Percentiles rank a stretch among this genome's conserved stretches.
Evolutionary conservation across 2,113 vertebrate species (phyloP).

Genomic region (Vanacampus margaritifer): DNA sequence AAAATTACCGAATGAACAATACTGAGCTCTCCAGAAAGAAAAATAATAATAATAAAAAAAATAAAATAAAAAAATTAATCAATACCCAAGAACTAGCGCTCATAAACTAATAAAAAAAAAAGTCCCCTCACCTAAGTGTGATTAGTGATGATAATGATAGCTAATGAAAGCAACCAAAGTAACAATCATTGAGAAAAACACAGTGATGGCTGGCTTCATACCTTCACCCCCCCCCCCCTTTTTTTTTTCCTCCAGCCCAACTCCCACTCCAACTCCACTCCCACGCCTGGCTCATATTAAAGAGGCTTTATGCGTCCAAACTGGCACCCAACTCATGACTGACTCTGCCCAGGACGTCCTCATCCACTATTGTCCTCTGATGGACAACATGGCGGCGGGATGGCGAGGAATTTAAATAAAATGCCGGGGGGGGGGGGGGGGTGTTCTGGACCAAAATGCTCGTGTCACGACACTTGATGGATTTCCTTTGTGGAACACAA

Average conservation of each 20-base stretch:
- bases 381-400: conserved; percentile 26
- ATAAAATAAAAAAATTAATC: no score
- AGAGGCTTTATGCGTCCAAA: conserved; percentile 58
- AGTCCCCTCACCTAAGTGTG: no score
- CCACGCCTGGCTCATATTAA: conserved; percentile 62
- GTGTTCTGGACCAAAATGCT: conserved; percentile 10
- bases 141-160: no score
- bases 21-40: no score
- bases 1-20: no score
- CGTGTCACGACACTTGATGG: background rate
- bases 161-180: background rate
- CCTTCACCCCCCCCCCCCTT: no score
- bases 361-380: conserved; percentile 43
- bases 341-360: conserved; percentile 38
- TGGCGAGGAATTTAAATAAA: conserved; percentile 37
- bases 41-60: no score
- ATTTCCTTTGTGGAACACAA: background rate
- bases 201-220: background rate
- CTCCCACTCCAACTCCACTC: conserved; percentile 41
- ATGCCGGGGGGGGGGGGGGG: background rate
- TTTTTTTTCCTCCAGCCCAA: no score
- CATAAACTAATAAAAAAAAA: no score
- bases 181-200: background rate
- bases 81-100: no score
- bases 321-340: conserved; percentile 51